phyloP scores from a whole-genome alignment of 2,888 invertebrate genomes.

The Drosophila atroscutellata region DNA sequence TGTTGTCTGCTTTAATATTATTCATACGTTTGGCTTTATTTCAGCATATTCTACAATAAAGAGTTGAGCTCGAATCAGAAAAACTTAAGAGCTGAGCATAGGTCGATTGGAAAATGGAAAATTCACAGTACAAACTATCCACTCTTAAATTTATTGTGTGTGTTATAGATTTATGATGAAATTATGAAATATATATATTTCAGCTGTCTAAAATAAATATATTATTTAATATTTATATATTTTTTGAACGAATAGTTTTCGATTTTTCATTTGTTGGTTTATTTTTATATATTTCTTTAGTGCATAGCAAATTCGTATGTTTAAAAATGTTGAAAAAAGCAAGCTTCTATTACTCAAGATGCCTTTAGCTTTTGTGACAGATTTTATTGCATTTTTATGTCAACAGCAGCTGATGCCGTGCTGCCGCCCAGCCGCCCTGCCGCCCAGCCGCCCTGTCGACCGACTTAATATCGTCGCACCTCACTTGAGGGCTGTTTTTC shows the following conservation, averaged over 20 bases:
- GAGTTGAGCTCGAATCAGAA: not conserved
- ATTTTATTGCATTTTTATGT: conserved; percentile 80
- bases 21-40: not conserved
- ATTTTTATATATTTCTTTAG: conserved; percentile 23
- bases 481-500: conserved; percentile 38
- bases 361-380: conserved; percentile 48
- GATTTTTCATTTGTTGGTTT: too few species aligned
- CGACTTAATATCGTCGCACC: conserved; percentile 51
- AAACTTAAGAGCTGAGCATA: not conserved
- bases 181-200: too few species aligned
- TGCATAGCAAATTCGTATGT: conserved; percentile 38
- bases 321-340: not conserved
- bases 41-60: not conserved
- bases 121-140: not conserved
- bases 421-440: conserved; percentile 14
- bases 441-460: not conserved
- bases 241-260: not conserved
- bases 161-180: not conserved
- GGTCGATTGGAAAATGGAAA: not conserved
- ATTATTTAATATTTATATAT: too few species aligned
- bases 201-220: too few species aligned
- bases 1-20: not conserved
- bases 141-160: not conserved
- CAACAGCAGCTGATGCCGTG: conserved; percentile 71
- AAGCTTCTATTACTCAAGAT: conserved; percentile 32